A percentile compares a stretch with the other conserved stretches of the same genome.
phyloP scores from a whole-genome alignment of 2,888 invertebrate genomes.

The Nebria salina region DNA sequence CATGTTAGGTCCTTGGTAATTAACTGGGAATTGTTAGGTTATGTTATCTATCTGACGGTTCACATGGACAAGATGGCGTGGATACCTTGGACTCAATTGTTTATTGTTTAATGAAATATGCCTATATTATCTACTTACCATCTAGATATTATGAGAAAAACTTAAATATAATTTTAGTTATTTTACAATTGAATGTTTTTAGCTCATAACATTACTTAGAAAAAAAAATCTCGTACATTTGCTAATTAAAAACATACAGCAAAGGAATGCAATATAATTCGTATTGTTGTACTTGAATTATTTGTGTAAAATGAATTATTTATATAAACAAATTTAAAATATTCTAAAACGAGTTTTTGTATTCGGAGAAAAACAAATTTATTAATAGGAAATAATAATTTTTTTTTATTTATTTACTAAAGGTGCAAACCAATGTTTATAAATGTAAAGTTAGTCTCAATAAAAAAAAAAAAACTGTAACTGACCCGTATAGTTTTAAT shows the following conservation, averaged over 20 bases:
- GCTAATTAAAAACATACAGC: too few relatives aligned
- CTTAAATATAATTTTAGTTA: too few relatives aligned
- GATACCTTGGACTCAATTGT: constrained; percentile 1
- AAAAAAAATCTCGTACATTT: too few relatives aligned
- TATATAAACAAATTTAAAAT: background rate
- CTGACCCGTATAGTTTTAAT: constrained; percentile 15
- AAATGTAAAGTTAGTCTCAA: background rate
- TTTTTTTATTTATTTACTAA: background rate
- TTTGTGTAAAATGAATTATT: background rate
- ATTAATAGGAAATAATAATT: background rate
- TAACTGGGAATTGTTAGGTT: constrained; percentile 2
- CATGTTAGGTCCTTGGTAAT: background rate
- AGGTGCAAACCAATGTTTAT: constrained; percentile 1
- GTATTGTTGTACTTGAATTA: background rate
- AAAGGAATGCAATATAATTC: too few relatives aligned
- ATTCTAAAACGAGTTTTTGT: background rate
- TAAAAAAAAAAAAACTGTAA: constrained; percentile 4
- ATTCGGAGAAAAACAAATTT: background rate
- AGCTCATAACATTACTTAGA: too few relatives aligned
- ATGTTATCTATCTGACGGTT: background rate
- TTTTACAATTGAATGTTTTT: too few relatives aligned
- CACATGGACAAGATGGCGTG: background rate
- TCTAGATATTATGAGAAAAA: background rate
- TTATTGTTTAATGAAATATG: constrained; percentile 1
- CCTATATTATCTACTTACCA: background rate